Evolutionary conservation across 2,797 vertebrate species (phyloP), one percentile per base, ranked within the genome.

Genomic region (Prunella strophiata): DNA sequence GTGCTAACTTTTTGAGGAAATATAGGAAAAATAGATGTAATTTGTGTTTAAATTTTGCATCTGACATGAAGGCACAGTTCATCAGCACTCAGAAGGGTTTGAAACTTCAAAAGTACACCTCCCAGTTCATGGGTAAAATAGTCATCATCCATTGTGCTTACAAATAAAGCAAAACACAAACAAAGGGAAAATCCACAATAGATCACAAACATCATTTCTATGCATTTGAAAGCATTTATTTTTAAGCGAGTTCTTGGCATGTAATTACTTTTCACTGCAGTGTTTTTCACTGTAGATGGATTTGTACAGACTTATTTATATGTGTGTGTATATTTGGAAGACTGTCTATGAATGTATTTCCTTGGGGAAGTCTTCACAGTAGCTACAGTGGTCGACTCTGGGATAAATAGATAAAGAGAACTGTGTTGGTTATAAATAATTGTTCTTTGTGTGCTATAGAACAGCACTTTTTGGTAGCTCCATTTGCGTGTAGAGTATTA

Each of bases 401-500:
- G 66, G 96, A 50, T 79, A 96, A 96, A 85, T 58, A 97, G 95
- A 89, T 95, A 95, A 96, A 96, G 96, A 95, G 63, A 96, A 76
- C 79, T 62, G 65, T 68, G 34, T 72, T 59, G 16, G 72, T 96
- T 96, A 91, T 96, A 97, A 98, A 89, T 97, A 95, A 94, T 80
- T 42, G 4, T 92, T 96, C 85, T 97, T 96, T 92, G 52, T 96
- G 88, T 83, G 91, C 82, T 94, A 45, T 79, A 62, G 87, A 90
- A 59, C 58, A 89, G 54, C 77, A 77, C 87, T 93, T 97, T 96
- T 95, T 94, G 91, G 89, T 96, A 81, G 92, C 62, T 70, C 93
- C 91, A 43, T 98, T 97, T 98, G 96, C 97, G 96, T 97, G 97
- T 97, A 88, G 97, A 95, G 96, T 97, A 98, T 98, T 98, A 98